These are phyloP conservation scores for Gallirallus australis DNA, from an alignment of 2,797 vertebrate species.

Conservation along the genomic window DNA sequence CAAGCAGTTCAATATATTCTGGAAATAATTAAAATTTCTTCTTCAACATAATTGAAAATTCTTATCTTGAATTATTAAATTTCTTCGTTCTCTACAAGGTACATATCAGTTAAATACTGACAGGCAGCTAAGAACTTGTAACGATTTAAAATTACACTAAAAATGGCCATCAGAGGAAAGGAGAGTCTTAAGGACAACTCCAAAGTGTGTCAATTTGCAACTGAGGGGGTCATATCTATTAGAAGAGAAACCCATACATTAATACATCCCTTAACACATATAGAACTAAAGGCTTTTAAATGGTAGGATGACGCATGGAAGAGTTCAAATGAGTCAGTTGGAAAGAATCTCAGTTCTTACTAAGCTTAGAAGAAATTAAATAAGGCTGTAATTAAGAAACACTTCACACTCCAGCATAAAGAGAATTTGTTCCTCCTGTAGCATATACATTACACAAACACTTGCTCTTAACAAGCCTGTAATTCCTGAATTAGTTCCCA, in stretches of 20 bases:
- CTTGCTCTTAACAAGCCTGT: background rate
- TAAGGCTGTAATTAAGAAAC: background rate
- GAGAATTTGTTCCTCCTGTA: background rate
- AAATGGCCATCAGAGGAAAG: background rate
- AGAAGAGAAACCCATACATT: background rate
- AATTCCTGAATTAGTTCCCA: background rate
- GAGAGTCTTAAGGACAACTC: background rate
- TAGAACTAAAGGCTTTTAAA: background rate
- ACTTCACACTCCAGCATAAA: background rate
- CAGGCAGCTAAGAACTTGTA: background rate
- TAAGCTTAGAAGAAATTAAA: background rate
- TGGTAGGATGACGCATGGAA: background rate
- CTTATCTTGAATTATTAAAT: background rate
- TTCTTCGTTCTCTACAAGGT: background rate
- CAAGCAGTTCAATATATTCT: background rate
- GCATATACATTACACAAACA: background rate
- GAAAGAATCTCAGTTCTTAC: background rate
- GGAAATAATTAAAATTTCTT: background rate
- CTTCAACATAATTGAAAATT: background rate
- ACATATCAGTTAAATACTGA: background rate
- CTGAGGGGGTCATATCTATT: background rate
- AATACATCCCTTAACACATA: background rate
- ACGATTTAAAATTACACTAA: background rate
- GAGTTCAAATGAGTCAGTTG: background rate
- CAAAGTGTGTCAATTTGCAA: background rate